phyloP scores from a whole-genome alignment of 2,888 invertebrate species.

The Polymixis flavicincta region DNA sequence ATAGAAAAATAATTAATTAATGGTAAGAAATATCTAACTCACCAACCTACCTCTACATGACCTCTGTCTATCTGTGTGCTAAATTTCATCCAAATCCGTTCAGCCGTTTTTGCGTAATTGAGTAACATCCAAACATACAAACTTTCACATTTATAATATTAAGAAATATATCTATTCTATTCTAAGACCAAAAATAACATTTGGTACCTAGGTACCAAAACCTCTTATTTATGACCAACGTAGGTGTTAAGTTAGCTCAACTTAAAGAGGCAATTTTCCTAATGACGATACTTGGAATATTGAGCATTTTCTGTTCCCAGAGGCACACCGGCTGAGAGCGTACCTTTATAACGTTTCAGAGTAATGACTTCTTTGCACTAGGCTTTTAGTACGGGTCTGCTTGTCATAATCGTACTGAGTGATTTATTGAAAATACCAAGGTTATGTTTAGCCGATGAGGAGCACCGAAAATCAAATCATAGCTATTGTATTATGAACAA shows the following conservation, averaged over 20 bases:
- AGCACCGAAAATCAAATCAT: background rate
- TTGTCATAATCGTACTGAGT: background rate
- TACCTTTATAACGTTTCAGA: background rate
- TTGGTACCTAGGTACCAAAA: background rate
- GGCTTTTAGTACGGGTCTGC: conserved; percentile 1
- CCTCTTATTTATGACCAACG: background rate
- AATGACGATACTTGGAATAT: conserved; percentile 11
- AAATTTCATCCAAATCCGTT: too few species aligned
- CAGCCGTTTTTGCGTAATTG: too few species aligned
- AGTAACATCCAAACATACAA: too few species aligned
- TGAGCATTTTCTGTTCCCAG: conserved; percentile 11
- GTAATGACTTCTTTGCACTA: conserved; percentile 30
- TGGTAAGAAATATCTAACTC: too few species aligned
- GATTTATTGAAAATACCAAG: background rate
- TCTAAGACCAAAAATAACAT: background rate
- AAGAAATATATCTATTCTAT: background rate
- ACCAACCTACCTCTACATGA: too few species aligned
- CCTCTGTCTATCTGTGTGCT: too few species aligned
- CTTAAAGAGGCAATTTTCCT: conserved; percentile 20
- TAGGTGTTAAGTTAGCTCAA: background rate
- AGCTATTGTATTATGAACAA: background rate
- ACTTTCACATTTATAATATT: too few species aligned
- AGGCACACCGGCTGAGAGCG: conserved; percentile 5
- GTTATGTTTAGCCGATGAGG: background rate
- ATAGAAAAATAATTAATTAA: too few species aligned